Conservation (phyloP, 2,888 invertebrate species). For the Fragum fragum region DNA sequence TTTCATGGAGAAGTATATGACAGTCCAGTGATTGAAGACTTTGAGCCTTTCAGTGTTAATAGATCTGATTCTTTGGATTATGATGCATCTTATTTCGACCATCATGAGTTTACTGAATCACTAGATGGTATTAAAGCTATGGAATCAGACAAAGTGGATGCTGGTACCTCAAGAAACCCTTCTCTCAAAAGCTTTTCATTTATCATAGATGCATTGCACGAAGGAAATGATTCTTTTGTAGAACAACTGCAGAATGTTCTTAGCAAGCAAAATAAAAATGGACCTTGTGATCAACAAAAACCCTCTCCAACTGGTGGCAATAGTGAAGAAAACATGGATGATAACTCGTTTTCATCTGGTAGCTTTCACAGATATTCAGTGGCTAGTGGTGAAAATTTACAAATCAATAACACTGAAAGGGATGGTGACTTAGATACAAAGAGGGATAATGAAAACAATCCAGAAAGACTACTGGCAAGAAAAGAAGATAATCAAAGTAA, state of each 20-base stretch:
- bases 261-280: slow-evolving; percentile 14
- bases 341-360: neutral
- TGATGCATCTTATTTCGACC: no score
- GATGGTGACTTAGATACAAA: neutral
- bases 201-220: slow-evolving; percentile 15
- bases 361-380: neutral
- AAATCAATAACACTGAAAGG: neutral
- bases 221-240: slow-evolving; percentile 25
- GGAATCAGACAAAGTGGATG: neutral
- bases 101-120: neutral
- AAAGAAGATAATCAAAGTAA: slow-evolving; percentile 37
- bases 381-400: neutral
- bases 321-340: neutral
- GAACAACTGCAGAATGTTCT: slow-evolving; percentile 23
- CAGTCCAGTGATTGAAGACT: slow-evolving; percentile 4
- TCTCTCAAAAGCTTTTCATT: slow-evolving; percentile 1
- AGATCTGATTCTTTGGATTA: no score
- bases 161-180: neutral
- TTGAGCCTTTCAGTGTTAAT: neutral
- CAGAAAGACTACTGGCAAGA: neutral
- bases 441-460: neutral
- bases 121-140: neutral
- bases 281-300: neutral
- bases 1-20: slow-evolving; percentile 50
- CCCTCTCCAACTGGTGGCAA: neutral